Evolutionary conservation across 2,113 vertebrate species (phyloP).

Genomic region (Eonycteris spelaea): DNA sequence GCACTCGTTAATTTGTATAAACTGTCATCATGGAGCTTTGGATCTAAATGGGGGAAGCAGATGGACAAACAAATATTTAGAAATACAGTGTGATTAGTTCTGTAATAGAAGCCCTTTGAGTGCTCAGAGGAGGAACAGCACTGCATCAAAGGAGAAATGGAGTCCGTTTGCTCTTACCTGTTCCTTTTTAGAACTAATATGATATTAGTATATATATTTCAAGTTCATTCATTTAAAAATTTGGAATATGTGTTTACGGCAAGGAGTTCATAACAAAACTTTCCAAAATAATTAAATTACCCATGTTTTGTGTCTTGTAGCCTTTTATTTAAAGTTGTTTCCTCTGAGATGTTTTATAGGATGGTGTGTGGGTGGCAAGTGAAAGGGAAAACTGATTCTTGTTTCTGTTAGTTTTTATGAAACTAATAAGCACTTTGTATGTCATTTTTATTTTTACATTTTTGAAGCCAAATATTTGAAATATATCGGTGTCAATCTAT

Average conservation of each 20-base stretch:
- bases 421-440: neutral
- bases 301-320: neutral
- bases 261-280: neutral
- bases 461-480: constrained; percentile 4
- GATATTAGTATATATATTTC: neutral
- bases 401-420: neutral
- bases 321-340: constrained; percentile 31
- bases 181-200: neutral
- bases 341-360: constrained; percentile 15
- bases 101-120: neutral
- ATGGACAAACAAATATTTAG: neutral
- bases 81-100: neutral
- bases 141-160: neutral
- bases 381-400: neutral
- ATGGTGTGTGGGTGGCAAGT: neutral
- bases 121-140: neutral
- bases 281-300: neutral
- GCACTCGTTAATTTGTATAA: neutral
- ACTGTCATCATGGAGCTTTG: neutral
- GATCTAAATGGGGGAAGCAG: neutral
- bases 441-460: neutral
- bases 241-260: neutral
- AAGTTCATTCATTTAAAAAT: constrained; percentile 11
- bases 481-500: neutral
- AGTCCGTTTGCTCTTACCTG: neutral